These are phyloP conservation scores for Bibio marci DNA, from an alignment of 2,888 invertebrate genomes.

Conservation along the genomic window DNA sequence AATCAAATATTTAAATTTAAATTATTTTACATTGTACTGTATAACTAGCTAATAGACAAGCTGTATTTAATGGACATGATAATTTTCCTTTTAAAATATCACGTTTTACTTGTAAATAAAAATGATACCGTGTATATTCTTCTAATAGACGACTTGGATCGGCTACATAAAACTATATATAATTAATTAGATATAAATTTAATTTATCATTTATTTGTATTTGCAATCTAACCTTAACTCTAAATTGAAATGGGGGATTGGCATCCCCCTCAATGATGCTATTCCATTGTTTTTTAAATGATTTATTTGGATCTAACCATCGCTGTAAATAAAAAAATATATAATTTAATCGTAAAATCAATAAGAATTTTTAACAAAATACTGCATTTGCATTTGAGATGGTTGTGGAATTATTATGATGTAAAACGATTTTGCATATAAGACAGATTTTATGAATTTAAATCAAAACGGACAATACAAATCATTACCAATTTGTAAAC, in stretches of 20 bases:
- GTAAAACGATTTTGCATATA: too few relatives aligned
- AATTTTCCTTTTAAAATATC: slow-evolving; percentile 79
- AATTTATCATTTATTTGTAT: slow-evolving; percentile 19
- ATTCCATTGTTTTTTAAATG: slow-evolving; percentile 79
- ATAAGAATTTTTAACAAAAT: too few relatives aligned
- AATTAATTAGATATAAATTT: slow-evolving; percentile 2
- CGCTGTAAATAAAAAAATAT: too few relatives aligned
- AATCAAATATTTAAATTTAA: slow-evolving; percentile 1
- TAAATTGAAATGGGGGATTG: slow-evolving; percentile 36
- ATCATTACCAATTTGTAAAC: too few relatives aligned
- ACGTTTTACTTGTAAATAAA: slow-evolving; percentile 88
- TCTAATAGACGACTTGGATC: slow-evolving; percentile 91
- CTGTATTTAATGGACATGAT: slow-evolving; percentile 72
- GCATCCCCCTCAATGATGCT: slow-evolving; percentile 29
- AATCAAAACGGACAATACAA: too few relatives aligned
- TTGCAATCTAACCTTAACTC: slow-evolving; percentile 48
- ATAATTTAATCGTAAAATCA: too few relatives aligned
- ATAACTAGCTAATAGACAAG: slow-evolving; percentile 86
- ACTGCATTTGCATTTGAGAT: too few relatives aligned
- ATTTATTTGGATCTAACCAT: slow-evolving; percentile 90
- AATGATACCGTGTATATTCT: slow-evolving; percentile 93
- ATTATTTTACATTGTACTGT: slow-evolving; percentile 76
- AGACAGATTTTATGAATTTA: too few relatives aligned
- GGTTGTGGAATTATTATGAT: too few relatives aligned
- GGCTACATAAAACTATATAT: slow-evolving; percentile 78